phyloP scores from a whole-genome alignment of 1,140 invertebrate species.

The Pseudomyrmex sp. region DNA sequence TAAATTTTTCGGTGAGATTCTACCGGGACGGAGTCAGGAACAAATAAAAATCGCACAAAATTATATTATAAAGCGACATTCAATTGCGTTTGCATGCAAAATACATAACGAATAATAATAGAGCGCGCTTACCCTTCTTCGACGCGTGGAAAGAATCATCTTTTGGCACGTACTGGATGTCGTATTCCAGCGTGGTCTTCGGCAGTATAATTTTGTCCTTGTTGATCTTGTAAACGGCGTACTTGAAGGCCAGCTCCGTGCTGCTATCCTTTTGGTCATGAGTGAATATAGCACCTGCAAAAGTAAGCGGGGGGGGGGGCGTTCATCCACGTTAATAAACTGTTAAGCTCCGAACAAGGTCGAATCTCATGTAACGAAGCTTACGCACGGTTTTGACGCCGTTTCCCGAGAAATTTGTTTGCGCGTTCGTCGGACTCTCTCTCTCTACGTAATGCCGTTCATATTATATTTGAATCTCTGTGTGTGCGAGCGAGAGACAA shows the following conservation, averaged over 20 bases:
- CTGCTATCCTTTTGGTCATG: slow-evolving; percentile 88
- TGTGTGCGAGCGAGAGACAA: too few relatives aligned
- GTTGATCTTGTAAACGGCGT: slow-evolving; percentile 89
- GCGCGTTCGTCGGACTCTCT: background rate
- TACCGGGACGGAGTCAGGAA: too few relatives aligned
- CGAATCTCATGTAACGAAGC: slow-evolving; percentile 20
- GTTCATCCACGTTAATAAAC: slow-evolving; percentile 55
- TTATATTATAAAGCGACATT: too few relatives aligned
- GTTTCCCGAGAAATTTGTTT: background rate
- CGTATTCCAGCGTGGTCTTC: slow-evolving; percentile 88
- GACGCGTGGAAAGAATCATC: slow-evolving; percentile 89
- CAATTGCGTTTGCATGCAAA: too few relatives aligned
- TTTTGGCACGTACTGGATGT: slow-evolving; percentile 88
- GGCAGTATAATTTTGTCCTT: slow-evolving; percentile 87
- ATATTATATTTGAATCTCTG: background rate
- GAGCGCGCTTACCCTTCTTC: slow-evolving; percentile 86
- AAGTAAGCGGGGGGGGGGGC: slow-evolving; percentile 38
- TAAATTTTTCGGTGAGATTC: too few relatives aligned
- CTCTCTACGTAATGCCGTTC: background rate
- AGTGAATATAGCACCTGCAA: slow-evolving; percentile 88
- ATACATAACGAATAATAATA: background rate
- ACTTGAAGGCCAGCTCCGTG: slow-evolving; percentile 89
- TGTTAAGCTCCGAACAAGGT: background rate
- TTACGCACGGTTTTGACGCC: slow-evolving; percentile 26
- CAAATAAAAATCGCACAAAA: too few relatives aligned